Evolutionary conservation across 2,113 vertebrate genomes (phyloP).

Genomic region (Laterallus jamaicensis): DNA sequence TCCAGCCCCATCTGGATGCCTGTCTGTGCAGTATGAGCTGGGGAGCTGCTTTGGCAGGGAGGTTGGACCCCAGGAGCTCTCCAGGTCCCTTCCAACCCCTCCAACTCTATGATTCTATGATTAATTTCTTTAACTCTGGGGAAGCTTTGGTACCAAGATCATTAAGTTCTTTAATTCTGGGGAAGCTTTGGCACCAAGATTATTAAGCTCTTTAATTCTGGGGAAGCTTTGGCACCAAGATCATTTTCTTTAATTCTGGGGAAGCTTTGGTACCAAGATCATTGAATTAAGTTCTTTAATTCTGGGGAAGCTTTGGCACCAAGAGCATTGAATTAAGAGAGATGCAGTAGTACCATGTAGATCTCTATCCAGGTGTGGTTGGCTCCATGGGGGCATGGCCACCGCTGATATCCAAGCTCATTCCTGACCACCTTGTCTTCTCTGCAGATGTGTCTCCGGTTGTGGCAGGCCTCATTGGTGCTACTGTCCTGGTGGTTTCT

Average conservation of each 20-base stretch:
- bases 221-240: not conserved
- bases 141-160: not conserved
- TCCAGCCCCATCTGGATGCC: too few species aligned
- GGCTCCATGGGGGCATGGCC: not conserved
- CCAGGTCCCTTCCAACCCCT: too few species aligned
- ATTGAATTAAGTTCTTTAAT: not conserved
- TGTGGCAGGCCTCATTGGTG: conserved; percentile 92
- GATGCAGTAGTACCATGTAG: accelerated
- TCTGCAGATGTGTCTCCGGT: conserved; percentile 92
- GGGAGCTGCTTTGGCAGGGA: too few species aligned
- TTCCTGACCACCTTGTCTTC: not conserved
- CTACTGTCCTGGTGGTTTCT: conserved; percentile 88
- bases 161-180: not conserved
- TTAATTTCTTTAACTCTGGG: not conserved
- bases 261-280: not conserved
- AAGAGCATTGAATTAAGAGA: not conserved
- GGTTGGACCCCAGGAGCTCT: too few species aligned
- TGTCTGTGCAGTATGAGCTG: too few species aligned
- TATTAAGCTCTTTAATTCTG: not conserved
- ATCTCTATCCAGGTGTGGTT: too few species aligned
- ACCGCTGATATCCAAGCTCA: accelerated
- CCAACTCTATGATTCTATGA: too few species aligned
- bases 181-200: not conserved
- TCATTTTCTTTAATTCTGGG: not conserved
- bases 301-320: not conserved